A percentile compares a stretch with the other conserved stretches of the same genome.
Evolutionary conservation across 2,113 vertebrate genomes (phyloP).

Genomic region (Pelusios castaneus): DNA sequence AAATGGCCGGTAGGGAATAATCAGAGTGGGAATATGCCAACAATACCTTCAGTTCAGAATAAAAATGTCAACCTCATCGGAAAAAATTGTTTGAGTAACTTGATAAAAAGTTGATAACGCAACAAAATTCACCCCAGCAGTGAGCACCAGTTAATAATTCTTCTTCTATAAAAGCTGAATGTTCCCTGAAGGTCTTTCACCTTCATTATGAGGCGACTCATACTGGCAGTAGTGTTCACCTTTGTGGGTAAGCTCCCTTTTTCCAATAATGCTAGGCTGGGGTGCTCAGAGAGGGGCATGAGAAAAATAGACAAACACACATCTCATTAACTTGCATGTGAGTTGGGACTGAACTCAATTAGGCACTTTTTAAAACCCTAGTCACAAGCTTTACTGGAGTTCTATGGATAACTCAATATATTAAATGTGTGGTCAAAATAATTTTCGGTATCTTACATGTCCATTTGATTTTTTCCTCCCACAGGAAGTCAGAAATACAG

Average conservation of each 20-base stretch:
- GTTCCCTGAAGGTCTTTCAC: not conserved
- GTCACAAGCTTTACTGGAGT: not conserved
- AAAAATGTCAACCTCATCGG: not conserved
- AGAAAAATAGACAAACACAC: not conserved
- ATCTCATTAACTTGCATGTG: not conserved
- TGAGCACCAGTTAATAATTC: constrained; percentile 31
- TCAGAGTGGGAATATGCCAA: not conserved
- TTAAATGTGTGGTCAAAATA: not conserved
- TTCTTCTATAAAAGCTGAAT: constrained; percentile 68
- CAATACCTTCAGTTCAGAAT: not conserved
- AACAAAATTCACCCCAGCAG: constrained; percentile 33
- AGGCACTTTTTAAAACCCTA: not conserved
- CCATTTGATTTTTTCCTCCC: constrained; percentile 18
- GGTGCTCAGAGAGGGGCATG: not conserved
- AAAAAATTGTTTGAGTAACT: not conserved
- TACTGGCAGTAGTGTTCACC: constrained; percentile 68
- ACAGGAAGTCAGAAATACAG: constrained; percentile 61
- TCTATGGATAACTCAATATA: not conserved
- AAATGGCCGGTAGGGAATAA: not conserved
- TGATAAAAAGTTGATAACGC: constrained; percentile 67
- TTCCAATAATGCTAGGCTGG: not conserved
- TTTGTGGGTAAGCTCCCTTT: constrained; percentile 60
- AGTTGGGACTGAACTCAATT: not conserved
- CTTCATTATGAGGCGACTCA: constrained; percentile 81
- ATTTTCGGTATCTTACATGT: not conserved